Percentiles rank a stretch among this genome's conserved stretches.
phyloP scores from a whole-genome alignment of 2,888 invertebrate genomes.

The Eugnorisma glareosa region DNA sequence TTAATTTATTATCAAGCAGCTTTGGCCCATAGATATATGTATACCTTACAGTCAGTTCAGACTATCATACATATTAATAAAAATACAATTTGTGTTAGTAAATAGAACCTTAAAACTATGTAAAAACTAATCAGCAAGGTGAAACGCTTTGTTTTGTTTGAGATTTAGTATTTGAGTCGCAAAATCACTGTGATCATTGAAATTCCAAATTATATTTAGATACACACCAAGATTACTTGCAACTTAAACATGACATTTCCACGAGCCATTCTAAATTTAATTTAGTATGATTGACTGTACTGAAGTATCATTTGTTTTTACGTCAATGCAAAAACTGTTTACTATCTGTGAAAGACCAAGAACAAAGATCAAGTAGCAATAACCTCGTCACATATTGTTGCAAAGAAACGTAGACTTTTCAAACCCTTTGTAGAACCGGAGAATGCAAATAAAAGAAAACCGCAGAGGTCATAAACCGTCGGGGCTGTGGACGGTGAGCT shows the following conservation, averaged over 20 bases:
- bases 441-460: slow-evolving; percentile 68
- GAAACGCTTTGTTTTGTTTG: background rate
- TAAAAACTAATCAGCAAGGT: background rate
- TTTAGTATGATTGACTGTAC: slow-evolving; percentile 12
- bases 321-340: slow-evolving; percentile 18
- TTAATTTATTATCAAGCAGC: no score
- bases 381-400: slow-evolving; percentile 51
- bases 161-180: background rate
- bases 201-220: slow-evolving; percentile 1
- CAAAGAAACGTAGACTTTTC: slow-evolving; percentile 49
- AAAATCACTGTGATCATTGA: background rate
- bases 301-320: background rate
- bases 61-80: no score
- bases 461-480: slow-evolving; percentile 65
- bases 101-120: no score
- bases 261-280: slow-evolving; percentile 37
- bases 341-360: slow-evolving; percentile 26
- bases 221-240: slow-evolving; percentile 30
- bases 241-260: slow-evolving; percentile 32
- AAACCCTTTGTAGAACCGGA: slow-evolving; percentile 53
- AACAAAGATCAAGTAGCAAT: slow-evolving; percentile 42
- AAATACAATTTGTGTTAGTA: no score
- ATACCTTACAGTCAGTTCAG: no score
- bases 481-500: no score
- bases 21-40: no score